These are phyloP conservation scores for Henricia sp. DNA, from an alignment of 53 echinoderm and acorn worm species.

Conservation along the genomic window DNA sequence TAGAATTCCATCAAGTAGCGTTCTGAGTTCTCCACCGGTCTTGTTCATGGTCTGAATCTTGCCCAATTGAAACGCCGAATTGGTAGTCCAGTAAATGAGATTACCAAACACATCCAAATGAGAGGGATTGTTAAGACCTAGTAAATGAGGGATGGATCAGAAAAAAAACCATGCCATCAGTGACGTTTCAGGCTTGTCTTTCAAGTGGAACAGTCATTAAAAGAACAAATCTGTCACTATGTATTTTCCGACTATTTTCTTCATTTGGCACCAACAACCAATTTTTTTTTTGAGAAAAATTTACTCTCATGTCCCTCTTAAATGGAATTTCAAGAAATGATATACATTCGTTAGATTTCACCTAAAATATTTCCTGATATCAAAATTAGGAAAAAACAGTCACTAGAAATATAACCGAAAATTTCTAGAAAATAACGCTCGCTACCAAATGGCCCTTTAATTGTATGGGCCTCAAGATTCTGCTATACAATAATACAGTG, in stretches of 20 bases:
- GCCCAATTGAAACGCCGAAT: not conserved
- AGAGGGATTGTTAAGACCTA: constrained; percentile 68
- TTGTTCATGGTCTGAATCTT: constrained; percentile 50
- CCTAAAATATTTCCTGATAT: too few relatives aligned
- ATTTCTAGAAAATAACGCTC: too few relatives aligned
- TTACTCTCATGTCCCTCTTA: too few relatives aligned
- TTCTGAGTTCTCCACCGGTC: not conserved
- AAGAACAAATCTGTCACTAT: too few relatives aligned
- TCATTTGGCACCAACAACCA: not conserved
- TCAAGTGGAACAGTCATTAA: too few relatives aligned
- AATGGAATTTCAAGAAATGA: too few relatives aligned
- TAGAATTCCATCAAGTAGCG: not conserved
- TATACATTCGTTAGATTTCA: too few relatives aligned
- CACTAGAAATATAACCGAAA: too few relatives aligned
- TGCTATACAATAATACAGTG: too few relatives aligned
- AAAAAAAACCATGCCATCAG: not conserved
- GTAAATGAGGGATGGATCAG: not conserved
- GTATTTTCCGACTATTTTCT: not conserved
- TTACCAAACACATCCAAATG: constrained; percentile 87
- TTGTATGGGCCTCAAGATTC: too few relatives aligned
- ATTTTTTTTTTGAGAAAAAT: not conserved
- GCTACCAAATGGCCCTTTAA: too few relatives aligned
- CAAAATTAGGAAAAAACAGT: too few relatives aligned
- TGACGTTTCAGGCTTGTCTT: not conserved
- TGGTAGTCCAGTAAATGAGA: constrained; percentile 82